Evolutionary conservation across 1,140 invertebrate genomes (phyloP).

Genomic region (Drosophila parvula): DNA sequence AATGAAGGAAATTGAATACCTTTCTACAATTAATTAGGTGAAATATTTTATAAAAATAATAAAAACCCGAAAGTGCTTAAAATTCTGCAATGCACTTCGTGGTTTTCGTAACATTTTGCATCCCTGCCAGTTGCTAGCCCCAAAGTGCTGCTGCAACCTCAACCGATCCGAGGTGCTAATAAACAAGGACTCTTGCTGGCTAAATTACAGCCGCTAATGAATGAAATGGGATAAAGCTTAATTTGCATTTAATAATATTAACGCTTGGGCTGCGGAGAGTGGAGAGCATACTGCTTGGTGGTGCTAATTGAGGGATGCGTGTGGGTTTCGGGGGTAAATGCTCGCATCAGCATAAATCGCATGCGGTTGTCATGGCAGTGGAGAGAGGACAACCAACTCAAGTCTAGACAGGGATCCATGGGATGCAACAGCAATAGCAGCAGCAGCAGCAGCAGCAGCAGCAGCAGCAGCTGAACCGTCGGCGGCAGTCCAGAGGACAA

Average conservation of each 20-base stretch:
- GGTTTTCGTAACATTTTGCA: not conserved
- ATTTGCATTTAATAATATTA: constrained; percentile 83
- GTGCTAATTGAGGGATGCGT: constrained; percentile 15
- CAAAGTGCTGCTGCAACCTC: constrained; percentile 11
- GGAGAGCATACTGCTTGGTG: constrained; percentile 1
- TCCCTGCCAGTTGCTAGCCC: constrained; percentile 12
- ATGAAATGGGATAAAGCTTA: constrained; percentile 81
- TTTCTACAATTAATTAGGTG: not conserved
- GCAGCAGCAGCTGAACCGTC: constrained; percentile 13
- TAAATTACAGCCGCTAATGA: constrained; percentile 77
- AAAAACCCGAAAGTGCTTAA: not conserved
- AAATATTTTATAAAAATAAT: not conserved
- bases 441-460: constrained; percentile 2
- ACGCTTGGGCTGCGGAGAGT: constrained; percentile 34
- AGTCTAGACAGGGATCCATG: constrained; percentile 39
- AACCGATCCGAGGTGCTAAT: constrained; percentile 52
- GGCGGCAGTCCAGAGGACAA: constrained; percentile 66
- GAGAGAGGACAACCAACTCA: constrained; percentile 41
- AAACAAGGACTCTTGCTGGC: constrained; percentile 58
- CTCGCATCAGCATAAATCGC: constrained; percentile 71
- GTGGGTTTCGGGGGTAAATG: constrained; percentile 37
- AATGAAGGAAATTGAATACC: not conserved
- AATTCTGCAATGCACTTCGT: not conserved
- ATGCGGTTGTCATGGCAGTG: constrained; percentile 77
- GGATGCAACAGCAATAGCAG: constrained; percentile 35